phyloP scores from a whole-genome alignment of 2,797 vertebrate genomes.

The Amphiprion clarkii region DNA sequence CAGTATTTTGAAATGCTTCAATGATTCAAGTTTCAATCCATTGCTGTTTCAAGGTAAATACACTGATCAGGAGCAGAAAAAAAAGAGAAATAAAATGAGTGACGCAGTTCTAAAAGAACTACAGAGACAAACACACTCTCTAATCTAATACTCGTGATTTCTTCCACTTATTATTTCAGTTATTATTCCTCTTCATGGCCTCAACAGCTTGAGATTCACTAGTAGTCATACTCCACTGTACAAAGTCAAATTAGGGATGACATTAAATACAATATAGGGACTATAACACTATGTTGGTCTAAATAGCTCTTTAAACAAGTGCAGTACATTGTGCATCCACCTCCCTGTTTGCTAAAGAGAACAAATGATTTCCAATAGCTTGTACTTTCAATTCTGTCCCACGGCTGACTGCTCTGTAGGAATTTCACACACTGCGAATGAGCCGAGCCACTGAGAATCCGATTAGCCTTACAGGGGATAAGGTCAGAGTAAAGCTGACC shows the following conservation, averaged over 20 bases:
- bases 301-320: constrained; percentile 20
- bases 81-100: not conserved
- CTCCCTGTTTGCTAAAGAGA: constrained; percentile 48
- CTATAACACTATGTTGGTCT: not conserved
- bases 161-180: not conserved
- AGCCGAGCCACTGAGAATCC: constrained; percentile 37
- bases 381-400: constrained; percentile 45
- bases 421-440: constrained; percentile 39
- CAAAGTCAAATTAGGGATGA: not conserved
- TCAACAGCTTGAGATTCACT: not conserved
- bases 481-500: constrained; percentile 62
- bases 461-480: constrained; percentile 55
- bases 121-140: not conserved
- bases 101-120: not conserved
- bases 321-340: constrained; percentile 7
- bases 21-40: not conserved
- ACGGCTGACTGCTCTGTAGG: constrained; percentile 47
- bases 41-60: constrained; percentile 16
- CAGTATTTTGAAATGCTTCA: constrained; percentile 12
- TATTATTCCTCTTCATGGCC: not conserved
- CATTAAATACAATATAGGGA: not conserved
- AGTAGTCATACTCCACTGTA: not conserved
- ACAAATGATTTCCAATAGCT: constrained; percentile 75
- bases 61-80: constrained; percentile 4
- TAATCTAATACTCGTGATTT: not conserved